Conservation (phyloP, 2,888 invertebrate genomes). For the Balanococcus diminutus region DNA sequence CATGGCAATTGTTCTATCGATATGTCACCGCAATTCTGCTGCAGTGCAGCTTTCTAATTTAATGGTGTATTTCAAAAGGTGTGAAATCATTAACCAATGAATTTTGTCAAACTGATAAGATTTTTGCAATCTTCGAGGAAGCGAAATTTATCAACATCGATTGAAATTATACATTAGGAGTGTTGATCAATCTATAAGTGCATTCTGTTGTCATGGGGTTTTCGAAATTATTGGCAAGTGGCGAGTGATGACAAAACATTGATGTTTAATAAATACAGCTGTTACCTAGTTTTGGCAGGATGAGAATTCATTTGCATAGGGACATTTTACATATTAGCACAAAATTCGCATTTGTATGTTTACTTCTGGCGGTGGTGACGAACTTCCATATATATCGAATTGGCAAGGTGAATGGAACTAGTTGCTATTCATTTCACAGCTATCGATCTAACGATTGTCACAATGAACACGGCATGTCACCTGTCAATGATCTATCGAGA, state of each 20-base stretch:
- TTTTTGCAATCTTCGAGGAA: not conserved
- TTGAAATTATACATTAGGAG: not conserved
- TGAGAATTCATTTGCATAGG: too few species aligned
- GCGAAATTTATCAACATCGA: not conserved
- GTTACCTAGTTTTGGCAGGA: not conserved
- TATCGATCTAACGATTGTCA: not conserved
- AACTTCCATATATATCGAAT: not conserved
- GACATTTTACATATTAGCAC: not conserved
- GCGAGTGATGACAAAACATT: not conserved
- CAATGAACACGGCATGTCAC: not conserved
- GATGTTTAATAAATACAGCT: not conserved
- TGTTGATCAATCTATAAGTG: not conserved
- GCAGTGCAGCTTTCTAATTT: slow-evolving; percentile 5
- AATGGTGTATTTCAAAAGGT: slow-evolving; percentile 10
- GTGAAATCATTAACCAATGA: not conserved
- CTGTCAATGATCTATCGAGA: not conserved
- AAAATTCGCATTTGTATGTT: not conserved
- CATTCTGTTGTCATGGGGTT: not conserved
- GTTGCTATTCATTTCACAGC: slow-evolving; percentile 7
- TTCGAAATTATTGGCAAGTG: not conserved
- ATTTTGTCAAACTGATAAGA: not conserved
- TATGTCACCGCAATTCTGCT: slow-evolving; percentile 2
- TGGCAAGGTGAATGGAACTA: slow-evolving; percentile 7
- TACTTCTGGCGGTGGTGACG: not conserved
- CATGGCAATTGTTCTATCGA: slow-evolving; percentile 3